Evolutionary conservation across 2,888 invertebrate species (phyloP), one percentile per base, ranked within the genome.

Genomic region (Himalopsyche tibetana): DNA sequence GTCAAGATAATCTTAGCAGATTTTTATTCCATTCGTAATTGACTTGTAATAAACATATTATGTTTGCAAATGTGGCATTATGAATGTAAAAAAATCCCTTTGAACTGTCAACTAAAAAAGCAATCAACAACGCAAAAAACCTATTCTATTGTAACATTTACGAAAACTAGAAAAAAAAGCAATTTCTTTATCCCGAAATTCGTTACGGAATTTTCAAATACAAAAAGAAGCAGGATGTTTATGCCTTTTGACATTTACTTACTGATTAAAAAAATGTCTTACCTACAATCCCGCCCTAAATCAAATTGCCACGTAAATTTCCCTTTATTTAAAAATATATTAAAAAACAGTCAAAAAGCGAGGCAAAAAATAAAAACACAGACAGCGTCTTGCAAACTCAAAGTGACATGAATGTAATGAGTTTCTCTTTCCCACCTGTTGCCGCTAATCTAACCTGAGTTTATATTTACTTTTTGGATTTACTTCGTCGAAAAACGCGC

Each of bases 401-500:
- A 63, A 69, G 51, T 79, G 85, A 85, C 85, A 82, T 63, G 82
- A 38, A 51, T 85, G 83, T 85, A 85, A 85, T 82, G 82, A 85
- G 85, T 79, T 85, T 85, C 82, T 55, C 85, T 69, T 82, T 82
- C 45, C 79, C 85, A 85, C 85, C 85, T 85, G 85, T 85, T 85
- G 85, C 74, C 79, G 82, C 82, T 85, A 85, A 85, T 85, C 82
- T 82, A 55, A 55, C 56, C 38, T 55, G 79, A 63, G 63, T 63
- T 63, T 63, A 63, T 63, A 63, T 63, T 63, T 63, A 63, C 79
- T 84, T 63, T 63, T 63, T 63, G 63, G 63, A 56, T 82, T 82
- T 74, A 74, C 80, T 63, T 63, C 19, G 63, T 84, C 51, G 38
- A 84, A 79, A 84, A 45, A 79, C 80, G 63, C 80, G 56, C 84